These are phyloP conservation scores for Cyclophora punctaria DNA, from an alignment of 2,888 invertebrate genomes.

Conservation along the genomic window DNA sequence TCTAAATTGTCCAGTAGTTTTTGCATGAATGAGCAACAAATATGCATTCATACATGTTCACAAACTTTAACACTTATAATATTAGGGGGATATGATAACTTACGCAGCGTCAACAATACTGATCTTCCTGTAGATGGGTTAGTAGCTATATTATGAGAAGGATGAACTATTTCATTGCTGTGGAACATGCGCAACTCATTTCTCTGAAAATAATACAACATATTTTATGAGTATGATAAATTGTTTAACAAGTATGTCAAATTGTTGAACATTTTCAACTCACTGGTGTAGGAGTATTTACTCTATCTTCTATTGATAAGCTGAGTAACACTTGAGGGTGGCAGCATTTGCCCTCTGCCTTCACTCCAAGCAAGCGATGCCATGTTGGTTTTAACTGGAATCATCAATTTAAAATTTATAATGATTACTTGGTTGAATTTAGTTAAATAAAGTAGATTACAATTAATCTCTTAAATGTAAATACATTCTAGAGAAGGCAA, in stretches of 20 bases:
- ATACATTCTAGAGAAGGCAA: too few species aligned
- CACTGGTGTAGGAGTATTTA: conserved; percentile 58
- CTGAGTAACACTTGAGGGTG: conserved; percentile 78
- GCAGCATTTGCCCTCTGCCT: conserved; percentile 70
- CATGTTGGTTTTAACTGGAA: conserved; percentile 71
- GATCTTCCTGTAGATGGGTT: conserved; percentile 32
- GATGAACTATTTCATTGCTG: conserved; percentile 56
- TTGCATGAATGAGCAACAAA: too few species aligned
- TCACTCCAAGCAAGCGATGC: conserved; percentile 77
- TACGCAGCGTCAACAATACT: conserved; percentile 48
- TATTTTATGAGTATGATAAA: not conserved
- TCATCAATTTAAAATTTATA: not conserved
- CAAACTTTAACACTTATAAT: not conserved
- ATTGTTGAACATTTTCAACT: conserved; percentile 15
- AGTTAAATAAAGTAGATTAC: too few species aligned
- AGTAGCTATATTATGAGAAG: conserved; percentile 8
- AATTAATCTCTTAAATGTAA: too few species aligned
- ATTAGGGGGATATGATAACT: conserved; percentile 17
- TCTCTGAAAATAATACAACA: conserved; percentile 34
- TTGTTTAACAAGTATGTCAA: not conserved
- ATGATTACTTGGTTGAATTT: too few species aligned
- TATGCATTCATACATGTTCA: too few species aligned
- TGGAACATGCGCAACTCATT: conserved; percentile 65
- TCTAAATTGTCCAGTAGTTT: too few species aligned
- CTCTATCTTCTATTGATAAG: conserved; percentile 75